Evolutionary conservation across 2,113 vertebrate species (phyloP), one percentile per base, ranked within the genome.

Genomic region (Bagarius yarrelli): DNA sequence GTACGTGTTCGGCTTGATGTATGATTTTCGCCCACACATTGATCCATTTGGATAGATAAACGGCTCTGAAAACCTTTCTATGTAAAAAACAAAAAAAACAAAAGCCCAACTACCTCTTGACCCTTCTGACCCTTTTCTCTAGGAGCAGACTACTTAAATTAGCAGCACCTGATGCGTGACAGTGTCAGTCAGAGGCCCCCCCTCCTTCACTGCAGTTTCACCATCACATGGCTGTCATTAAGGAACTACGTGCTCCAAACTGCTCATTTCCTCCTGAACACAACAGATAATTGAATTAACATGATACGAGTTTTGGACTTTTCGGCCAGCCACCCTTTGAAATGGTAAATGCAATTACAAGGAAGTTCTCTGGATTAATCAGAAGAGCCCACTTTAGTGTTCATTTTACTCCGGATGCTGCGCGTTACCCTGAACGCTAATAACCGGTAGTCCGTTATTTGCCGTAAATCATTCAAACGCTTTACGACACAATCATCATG

Each of bases 131-230:
- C 81, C 30, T 74, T 16, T 75, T n/a, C 75, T 57, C 61, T 1
- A 59, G 70, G 25, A 61, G 55, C 81, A 85, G 81, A 79, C 79
- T 76, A 81, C 63, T 55, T 79, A 78, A 87, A 87, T 87, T 85
- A 85, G 83, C 79, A 80, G 81, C 81, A 85, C 78, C 86, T 87
- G 86, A 85, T 76, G 81, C 86, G 27, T 79, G 76, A 77, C 81
- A 4, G 40, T 34, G 70, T 61, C 75, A 63, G 57, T 79, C 76
- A 81, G 81, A 76, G 71, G 59, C 23, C 63, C 27, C 63, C 27
- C 47, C 21, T 61, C 61, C 44, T 76, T 81, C 71, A 40, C 47
- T n/a, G 14, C 85, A 53, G 56, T 76, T 81, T 69, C 36, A 14
- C 3, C 15, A 30, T 79, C 81, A 83, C 81, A 78, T 64, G 78